Evolutionary conservation across 2,113 vertebrate genomes (phyloP), one percentile per base, ranked within the genome.

Genomic region (Euleptes europaea): DNA sequence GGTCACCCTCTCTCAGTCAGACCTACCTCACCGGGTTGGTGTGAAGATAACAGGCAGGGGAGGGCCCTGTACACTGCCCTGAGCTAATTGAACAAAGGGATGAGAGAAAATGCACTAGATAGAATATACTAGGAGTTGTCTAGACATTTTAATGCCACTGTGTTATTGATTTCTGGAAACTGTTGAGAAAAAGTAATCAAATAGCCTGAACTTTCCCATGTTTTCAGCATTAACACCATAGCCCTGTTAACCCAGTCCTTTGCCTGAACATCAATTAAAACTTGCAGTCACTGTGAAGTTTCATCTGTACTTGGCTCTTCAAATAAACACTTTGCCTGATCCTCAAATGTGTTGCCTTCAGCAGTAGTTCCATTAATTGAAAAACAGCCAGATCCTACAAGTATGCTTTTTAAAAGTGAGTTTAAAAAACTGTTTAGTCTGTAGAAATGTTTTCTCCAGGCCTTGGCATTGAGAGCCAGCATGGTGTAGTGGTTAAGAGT

Each of bases 391-490:
- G 74, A 77, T 38, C 31, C 42, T 60, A 26, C 57, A 23, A 54
- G 26, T 26, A 26, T 60, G 57, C 54, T 26, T 26, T 66, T 87
- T 79, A 71, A 33, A 71, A 54, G n/a, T 33, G 57, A 54, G 1
- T 80, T 84, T 38, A 88, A 1, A 80, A 84, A 80, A 83, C 88
- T 84, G 78, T 77, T 87, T 74, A 77, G 77, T 35, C 12, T 81
- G 89, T 73, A 79, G 80, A 89, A 80, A 78, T 23, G 12, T 82
- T 0, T 80, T 28, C 23, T 2, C 0, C 0, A 40, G 79, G 11
- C 47, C 33, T 19, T n/a, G n/a, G n/a, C n/a, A n/a, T n/a, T n/a
- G n/a, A n/a, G n/a, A n/a, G n/a, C n/a, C n/a, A n/a, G n/a, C n/a
- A n/a, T n/a, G n/a, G n/a, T n/a, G n/a, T n/a, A n/a, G n/a, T n/a